Evolutionary conservation across 2,113 vertebrate species (phyloP).

Genomic region (Asarcornis scutulata): DNA sequence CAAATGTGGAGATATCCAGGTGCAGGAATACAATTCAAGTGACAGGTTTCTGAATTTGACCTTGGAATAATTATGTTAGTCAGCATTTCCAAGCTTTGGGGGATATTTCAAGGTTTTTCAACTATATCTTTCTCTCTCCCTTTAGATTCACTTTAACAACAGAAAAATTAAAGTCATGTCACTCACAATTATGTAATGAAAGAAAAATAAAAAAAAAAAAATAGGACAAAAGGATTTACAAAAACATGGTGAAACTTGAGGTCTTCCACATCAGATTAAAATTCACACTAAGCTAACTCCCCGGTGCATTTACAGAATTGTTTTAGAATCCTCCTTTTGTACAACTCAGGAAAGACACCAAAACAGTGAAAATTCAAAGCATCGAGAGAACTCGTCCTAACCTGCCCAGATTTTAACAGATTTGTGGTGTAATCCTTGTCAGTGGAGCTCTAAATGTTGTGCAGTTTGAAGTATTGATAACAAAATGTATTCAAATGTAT

Average conservation of each 20-base stretch:
- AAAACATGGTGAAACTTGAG: neutral
- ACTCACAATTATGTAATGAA: neutral
- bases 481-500: neutral
- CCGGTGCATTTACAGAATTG: neutral
- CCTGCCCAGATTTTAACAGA: neutral
- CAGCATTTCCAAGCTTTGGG: neutral
- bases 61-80: neutral
- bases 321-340: neutral
- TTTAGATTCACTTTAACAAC: neutral
- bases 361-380: neutral
- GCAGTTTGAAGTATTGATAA: neutral
- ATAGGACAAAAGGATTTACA: neutral
- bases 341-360: neutral
- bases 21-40: neutral
- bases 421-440: neutral
- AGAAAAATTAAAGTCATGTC: neutral
- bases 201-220: neutral
- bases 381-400: neutral
- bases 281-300: neutral
- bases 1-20: neutral
- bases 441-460: neutral
- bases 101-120: neutral
- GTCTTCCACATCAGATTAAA: neutral
- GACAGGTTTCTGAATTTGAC: accelerated
- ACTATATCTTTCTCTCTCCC: neutral